phyloP scores from a whole-genome alignment of 2,797 vertebrate genomes.

The Argyrosomus regius region DNA sequence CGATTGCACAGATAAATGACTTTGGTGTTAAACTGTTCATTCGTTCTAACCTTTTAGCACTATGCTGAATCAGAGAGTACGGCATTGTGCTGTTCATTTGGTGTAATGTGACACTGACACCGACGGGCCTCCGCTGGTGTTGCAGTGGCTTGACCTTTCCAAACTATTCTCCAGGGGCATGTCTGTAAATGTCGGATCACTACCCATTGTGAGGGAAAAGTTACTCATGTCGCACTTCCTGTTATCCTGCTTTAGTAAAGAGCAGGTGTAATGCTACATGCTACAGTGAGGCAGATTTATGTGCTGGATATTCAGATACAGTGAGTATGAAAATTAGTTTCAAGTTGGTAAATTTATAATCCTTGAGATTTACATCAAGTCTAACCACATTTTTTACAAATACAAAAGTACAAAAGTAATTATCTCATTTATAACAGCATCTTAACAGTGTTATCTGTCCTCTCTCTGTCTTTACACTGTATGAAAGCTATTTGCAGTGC shows the following conservation, averaged over 20 bases:
- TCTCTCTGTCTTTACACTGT: too few relatives aligned
- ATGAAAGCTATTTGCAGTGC: too few relatives aligned
- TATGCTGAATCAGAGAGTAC: slow-evolving; percentile 48
- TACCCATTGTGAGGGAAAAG: slow-evolving; percentile 68
- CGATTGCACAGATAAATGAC: slow-evolving; percentile 56
- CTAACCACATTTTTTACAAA: neutral
- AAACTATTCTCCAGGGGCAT: slow-evolving; percentile 49
- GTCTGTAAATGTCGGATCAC: slow-evolving; percentile 74
- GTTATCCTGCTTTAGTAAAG: slow-evolving; percentile 29
- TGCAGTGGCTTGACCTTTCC: slow-evolving; percentile 77
- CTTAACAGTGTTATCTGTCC: too few relatives aligned
- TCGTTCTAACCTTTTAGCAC: slow-evolving; percentile 75
- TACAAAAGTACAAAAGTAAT: too few relatives aligned
- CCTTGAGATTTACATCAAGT: neutral
- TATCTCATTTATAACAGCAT: too few relatives aligned
- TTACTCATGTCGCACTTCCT: slow-evolving; percentile 46
- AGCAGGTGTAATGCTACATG: neutral
- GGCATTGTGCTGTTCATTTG: slow-evolving; percentile 62
- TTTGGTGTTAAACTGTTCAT: slow-evolving; percentile 67
- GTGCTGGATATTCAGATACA: too few relatives aligned
- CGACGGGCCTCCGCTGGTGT: slow-evolving; percentile 44
- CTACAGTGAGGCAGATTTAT: neutral
- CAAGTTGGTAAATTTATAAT: neutral
- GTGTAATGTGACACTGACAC: slow-evolving; percentile 59
- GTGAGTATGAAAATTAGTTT: too few relatives aligned